These are phyloP conservation scores for Dexiosoma caninum DNA, from an alignment of 2,888 invertebrate species.

Conservation along the genomic window DNA sequence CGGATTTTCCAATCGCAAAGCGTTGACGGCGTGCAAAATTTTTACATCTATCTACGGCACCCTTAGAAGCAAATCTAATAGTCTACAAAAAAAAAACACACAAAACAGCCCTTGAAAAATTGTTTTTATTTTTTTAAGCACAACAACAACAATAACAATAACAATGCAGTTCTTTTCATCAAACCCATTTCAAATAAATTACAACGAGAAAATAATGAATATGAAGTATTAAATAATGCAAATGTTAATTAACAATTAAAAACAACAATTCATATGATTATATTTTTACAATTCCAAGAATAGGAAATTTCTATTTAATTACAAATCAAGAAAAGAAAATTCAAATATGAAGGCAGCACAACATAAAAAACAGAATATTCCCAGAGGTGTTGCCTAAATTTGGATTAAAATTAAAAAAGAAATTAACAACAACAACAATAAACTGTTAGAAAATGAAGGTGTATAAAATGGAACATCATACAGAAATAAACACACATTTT, in stretches of 20 bases:
- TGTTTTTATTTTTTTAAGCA: no score
- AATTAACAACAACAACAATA: constrained; percentile 27
- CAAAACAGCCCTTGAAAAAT: no score
- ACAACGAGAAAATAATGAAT: constrained; percentile 8
- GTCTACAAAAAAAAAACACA: not conserved
- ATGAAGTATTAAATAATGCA: constrained; percentile 42
- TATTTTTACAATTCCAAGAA: constrained; percentile 38
- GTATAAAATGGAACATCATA: constrained; percentile 35
- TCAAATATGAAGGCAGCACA: not conserved
- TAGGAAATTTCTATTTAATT: constrained; percentile 22
- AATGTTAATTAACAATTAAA: constrained; percentile 46
- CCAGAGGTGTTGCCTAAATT: constrained; percentile 57
- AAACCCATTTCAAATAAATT: constrained; percentile 10
- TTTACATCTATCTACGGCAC: no score
- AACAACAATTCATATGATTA: not conserved
- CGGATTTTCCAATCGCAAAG: no score
- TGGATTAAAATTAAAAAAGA: constrained; percentile 53
- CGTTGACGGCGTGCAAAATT: no score
- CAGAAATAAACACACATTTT: constrained; percentile 1
- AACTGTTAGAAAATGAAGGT: constrained; percentile 43
- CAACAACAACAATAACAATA: no score
- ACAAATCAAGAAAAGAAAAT: not conserved
- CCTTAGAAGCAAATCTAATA: no score
- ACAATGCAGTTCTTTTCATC: not conserved
- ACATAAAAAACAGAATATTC: constrained; percentile 14